Evolutionary conservation across 2,888 invertebrate species (phyloP), one percentile per base, ranked within the genome.

Genomic region (Ceraclea dissimilis): DNA sequence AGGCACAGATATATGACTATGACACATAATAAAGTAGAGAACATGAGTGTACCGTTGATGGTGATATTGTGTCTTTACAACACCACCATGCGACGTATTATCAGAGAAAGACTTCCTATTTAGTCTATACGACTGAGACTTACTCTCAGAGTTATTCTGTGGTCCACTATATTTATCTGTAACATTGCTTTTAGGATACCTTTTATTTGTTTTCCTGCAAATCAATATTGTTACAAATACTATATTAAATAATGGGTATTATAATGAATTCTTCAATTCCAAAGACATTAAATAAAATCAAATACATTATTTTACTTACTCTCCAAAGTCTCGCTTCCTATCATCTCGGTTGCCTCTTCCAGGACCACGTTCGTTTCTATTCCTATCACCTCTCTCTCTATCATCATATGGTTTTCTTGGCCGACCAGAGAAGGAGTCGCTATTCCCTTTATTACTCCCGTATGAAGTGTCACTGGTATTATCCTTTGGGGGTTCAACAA

Each of bases 11-110:
- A 26, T 6, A 26, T 26, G 26, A 26, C 26, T 26, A 26, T 26
- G 4, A 39, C 31, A 39, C 8, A 13, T 39, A 39, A 26, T 13
- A 50, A 21, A 46, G 47, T 8, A 49, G 39, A 6, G 34, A 16
- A 46, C 51, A 20, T 55, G 54, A 53, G 56, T 54, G 53, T 60
- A 64, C 60, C 63, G 52, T 39, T 5, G 39, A 16, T 39, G 13
- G 55, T 49, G 52, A 61, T 43, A 58, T 51, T 54, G 54, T 21
- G 54, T 31, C 19, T 11, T 39, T 5, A 13, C 34, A 58, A 57
- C 31, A 57, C 54, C 51, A 54, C 52, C 34, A 4, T 49, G 22
- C 6, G 50, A 44, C n/a, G 54, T 48, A 17, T 31, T 43, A 34
- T 54, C 54, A 39, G 50, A 26, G 11, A 33, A 44, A 2, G 20